Conservation (phyloP, 2,888 invertebrate genomes). For the Conus canariensis region DNA sequence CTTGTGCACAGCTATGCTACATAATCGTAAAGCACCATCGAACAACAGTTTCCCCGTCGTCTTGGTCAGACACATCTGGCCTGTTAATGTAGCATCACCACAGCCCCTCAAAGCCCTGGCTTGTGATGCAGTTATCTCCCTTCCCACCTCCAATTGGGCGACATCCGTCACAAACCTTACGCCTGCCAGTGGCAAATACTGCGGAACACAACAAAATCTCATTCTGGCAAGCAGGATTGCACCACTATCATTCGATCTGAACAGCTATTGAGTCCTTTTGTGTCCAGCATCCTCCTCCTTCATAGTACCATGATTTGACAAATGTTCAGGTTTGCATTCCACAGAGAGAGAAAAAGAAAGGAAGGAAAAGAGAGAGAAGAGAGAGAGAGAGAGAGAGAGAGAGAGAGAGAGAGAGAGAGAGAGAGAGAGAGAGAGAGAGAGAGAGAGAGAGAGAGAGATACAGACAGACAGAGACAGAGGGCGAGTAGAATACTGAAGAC, state of each 20-base stretch:
- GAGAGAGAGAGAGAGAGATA: not conserved
- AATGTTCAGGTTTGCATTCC: not conserved
- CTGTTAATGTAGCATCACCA: not conserved
- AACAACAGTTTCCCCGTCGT: not conserved
- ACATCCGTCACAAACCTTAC: too few species aligned
- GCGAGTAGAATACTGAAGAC: not conserved
- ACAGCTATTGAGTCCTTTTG: not conserved
- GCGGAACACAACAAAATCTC: constrained; percentile 15
- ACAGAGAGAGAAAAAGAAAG: not conserved
- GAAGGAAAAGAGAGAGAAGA: not conserved
- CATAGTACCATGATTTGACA: not conserved
- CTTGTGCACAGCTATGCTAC: not conserved
- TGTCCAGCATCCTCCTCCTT: not conserved
- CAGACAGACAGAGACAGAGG: not conserved
- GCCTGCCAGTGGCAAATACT: not conserved
- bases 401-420: not conserved
- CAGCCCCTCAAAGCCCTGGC: not conserved
- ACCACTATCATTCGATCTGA: not conserved
- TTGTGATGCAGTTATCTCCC: too few species aligned
- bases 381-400: not conserved
- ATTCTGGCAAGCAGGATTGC: not conserved
- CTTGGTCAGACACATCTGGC: not conserved
- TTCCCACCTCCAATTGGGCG: too few species aligned
- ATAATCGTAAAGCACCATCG: not conserved
- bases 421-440: not conserved